Evolutionary conservation across 2,113 vertebrate genomes (phyloP).

Genomic region (Megalops atlanticus): DNA sequence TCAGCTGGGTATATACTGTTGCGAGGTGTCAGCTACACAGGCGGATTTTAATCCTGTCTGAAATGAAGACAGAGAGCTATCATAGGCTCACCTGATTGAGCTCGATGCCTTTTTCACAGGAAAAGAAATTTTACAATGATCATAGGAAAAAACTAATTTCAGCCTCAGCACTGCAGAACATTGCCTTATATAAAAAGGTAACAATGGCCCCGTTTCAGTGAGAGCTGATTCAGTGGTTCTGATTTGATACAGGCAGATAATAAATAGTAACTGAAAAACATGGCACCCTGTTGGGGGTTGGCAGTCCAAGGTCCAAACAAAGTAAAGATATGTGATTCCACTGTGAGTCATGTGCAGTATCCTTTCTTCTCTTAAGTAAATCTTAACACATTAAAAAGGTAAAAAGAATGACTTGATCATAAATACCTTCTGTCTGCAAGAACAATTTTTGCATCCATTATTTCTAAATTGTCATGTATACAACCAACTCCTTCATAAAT

Average conservation of each 20-base stretch:
- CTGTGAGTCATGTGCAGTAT: background rate
- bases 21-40: background rate
- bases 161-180: background rate
- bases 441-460: background rate
- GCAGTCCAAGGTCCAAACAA: background rate
- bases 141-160: conserved; percentile 5
- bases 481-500: conserved; percentile 14
- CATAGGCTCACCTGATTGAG: background rate
- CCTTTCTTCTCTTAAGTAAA: background rate
- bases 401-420: too few relatives aligned
- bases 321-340: background rate
- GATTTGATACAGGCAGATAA: background rate
- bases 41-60: background rate
- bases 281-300: background rate
- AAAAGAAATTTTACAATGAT: background rate
- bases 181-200: background rate
- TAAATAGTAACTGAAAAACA: background rate
- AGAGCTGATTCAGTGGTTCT: background rate
- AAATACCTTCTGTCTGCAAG: background rate
- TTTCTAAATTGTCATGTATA: background rate
- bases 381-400: background rate
- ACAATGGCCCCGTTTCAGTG: background rate
- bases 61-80: conserved; percentile 5
- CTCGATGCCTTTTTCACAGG: conserved; percentile 3
- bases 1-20: background rate